These are phyloP conservation scores for Melangyna quadrimaculata DNA, from an alignment of 2,888 invertebrate genomes.

Conservation along the genomic window DNA sequence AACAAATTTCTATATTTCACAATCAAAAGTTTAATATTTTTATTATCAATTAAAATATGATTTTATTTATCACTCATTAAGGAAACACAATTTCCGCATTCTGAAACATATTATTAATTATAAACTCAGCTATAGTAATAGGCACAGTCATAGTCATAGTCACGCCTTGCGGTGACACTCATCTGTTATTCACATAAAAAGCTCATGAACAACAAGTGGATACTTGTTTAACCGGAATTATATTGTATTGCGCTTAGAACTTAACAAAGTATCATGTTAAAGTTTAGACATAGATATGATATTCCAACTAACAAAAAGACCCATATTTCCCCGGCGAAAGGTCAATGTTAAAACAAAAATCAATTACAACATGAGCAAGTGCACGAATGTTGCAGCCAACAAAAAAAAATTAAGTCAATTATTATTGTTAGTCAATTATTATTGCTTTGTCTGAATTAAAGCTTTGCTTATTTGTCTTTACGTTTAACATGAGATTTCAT, in stretches of 20 bases:
- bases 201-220: slow-evolving; percentile 1
- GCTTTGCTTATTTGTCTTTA: background rate
- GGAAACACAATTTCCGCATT: slow-evolving; percentile 10
- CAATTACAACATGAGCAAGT: background rate
- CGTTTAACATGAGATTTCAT: background rate
- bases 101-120: too few species aligned
- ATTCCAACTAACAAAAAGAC: background rate
- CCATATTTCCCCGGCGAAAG: slow-evolving; percentile 10
- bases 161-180: slow-evolving; percentile 24
- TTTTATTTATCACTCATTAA: slow-evolving; percentile 1
- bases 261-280: background rate
- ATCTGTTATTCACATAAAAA: slow-evolving; percentile 18
- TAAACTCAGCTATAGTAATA: background rate
- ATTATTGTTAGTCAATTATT: background rate
- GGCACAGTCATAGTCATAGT: background rate
- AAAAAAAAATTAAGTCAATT: background rate
- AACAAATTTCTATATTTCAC: background rate
- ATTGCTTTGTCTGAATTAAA: background rate
- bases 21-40: background rate
- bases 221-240: slow-evolving; percentile 32
- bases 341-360: background rate
- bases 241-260: background rate
- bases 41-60: background rate
- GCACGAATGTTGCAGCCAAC: background rate
- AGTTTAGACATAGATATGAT: background rate